Conservation (phyloP, 2,888 invertebrate genomes). For the Sminthurides aquaticus region DNA sequence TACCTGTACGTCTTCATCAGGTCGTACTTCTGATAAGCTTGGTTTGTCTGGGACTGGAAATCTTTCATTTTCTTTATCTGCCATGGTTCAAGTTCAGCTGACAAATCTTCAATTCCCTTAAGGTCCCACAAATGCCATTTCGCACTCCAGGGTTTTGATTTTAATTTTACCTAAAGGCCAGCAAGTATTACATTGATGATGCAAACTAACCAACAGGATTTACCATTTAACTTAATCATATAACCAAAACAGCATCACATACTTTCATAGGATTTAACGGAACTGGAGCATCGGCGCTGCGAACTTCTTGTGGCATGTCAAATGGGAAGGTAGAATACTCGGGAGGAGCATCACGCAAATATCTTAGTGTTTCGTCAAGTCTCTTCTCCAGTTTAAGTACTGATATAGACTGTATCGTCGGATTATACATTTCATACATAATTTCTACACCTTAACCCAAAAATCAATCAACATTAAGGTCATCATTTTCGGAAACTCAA, state of each 20-base stretch:
- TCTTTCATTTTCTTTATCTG: conserved; percentile 43
- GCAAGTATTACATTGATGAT: no score
- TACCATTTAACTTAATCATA: no score
- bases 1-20: conserved; percentile 86
- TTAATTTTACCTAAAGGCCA: conserved; percentile 52
- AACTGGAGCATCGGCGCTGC: conserved; percentile 67
- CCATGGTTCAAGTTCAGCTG: conserved; percentile 33
- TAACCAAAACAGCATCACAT: neutral
- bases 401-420: conserved; percentile 79
- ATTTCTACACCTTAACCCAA: conserved; percentile 58
- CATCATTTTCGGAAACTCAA: no score
- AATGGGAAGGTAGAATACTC: conserved; percentile 88
- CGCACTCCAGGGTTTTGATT: conserved; percentile 75
- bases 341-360: conserved; percentile 79
- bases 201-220: no score
- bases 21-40: conserved; percentile 79
- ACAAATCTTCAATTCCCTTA: conserved; percentile 59
- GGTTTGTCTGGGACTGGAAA: conserved; percentile 48
- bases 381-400: conserved; percentile 86
- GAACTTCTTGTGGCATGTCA: conserved; percentile 77
- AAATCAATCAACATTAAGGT: no score
- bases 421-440: conserved; percentile 84
- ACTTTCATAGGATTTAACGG: conserved; percentile 70
- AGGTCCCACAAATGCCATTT: conserved; percentile 76
- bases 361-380: conserved; percentile 77